Evolutionary conservation across 2,888 invertebrate genomes (phyloP).

Genomic region (Ptilodon capucinus): DNA sequence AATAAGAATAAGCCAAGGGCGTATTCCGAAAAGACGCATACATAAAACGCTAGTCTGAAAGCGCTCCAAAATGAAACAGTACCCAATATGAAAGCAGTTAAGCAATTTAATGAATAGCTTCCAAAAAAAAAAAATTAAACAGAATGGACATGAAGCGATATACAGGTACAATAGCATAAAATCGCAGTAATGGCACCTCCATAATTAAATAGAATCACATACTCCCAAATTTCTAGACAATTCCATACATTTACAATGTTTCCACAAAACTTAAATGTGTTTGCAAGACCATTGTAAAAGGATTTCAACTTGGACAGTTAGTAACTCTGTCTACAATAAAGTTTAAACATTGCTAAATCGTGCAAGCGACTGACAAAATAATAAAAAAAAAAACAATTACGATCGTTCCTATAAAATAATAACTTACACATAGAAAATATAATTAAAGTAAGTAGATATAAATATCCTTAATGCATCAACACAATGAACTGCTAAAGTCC

Average conservation of each 20-base stretch:
- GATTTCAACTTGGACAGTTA: too few species aligned
- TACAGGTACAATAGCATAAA: slow-evolving; percentile 60
- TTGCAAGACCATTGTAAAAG: too few species aligned
- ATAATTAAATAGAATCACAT: slow-evolving; percentile 66
- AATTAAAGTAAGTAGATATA: slow-evolving; percentile 25
- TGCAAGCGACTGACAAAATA: slow-evolving; percentile 28
- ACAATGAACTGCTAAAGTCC: slow-evolving; percentile 38
- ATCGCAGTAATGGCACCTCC: slow-evolving; percentile 76
- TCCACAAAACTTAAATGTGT: too few species aligned
- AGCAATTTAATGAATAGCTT: slow-evolving; percentile 48
- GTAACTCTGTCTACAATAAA: slow-evolving; percentile 37
- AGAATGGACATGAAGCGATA: slow-evolving; percentile 57
- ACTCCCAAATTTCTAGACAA: too few species aligned
- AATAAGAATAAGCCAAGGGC: too few species aligned
- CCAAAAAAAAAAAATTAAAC: slow-evolving; percentile 49
- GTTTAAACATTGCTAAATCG: slow-evolving; percentile 30
- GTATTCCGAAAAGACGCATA: too few species aligned
- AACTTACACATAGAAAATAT: slow-evolving; percentile 14
- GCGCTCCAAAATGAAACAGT: neutral
- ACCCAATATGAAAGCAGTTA: too few species aligned
- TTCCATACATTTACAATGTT: too few species aligned
- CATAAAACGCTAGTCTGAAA: neutral
- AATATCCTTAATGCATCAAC: slow-evolving; percentile 39
- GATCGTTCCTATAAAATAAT: slow-evolving; percentile 17
- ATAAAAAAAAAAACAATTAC: slow-evolving; percentile 20